These are phyloP conservation scores for Sphenopsis melanotis DNA, from an alignment of 2,797 vertebrate species.

Conservation along the genomic window DNA sequence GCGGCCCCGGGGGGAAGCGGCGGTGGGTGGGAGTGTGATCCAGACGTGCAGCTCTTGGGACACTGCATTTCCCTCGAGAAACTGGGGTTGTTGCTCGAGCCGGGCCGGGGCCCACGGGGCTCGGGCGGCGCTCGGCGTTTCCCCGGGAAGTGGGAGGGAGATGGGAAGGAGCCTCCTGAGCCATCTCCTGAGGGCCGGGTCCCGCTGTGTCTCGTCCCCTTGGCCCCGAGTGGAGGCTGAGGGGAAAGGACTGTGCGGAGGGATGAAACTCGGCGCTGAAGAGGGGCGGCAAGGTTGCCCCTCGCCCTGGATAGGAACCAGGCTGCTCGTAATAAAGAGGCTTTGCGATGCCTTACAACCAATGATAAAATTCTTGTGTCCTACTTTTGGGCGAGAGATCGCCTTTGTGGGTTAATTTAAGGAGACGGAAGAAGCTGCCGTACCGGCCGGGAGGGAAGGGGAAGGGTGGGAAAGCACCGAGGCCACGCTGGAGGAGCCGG, in stretches of 20 bases:
- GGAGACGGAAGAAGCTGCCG: background rate
- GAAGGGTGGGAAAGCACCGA: background rate
- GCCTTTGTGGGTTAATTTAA: background rate
- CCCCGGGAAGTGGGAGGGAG: background rate
- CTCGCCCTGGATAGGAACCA: background rate
- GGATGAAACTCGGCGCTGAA: background rate
- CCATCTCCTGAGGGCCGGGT: background rate
- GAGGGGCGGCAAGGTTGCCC: too few species aligned
- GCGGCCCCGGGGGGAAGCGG: accelerated
- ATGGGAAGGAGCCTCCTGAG: accelerated
- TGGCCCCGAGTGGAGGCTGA: background rate
- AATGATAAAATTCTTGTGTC: background rate
- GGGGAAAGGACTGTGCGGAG: accelerated
- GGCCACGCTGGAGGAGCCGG: background rate
- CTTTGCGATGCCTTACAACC: background rate
- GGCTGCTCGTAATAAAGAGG: background rate
- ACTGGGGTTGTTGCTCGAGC: background rate
- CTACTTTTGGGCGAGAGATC: background rate
- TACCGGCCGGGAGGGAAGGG: background rate
- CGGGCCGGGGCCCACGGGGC: background rate
- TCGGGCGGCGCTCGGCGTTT: accelerated
- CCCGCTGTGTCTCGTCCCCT: accelerated
- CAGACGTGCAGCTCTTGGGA: background rate
- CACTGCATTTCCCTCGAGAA: accelerated
- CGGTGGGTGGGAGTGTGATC: background rate